Percentiles rank a stretch among this genome's conserved stretches.
Conservation (phyloP, 1,140 invertebrate genomes). For the Coelopa frigida region DNA sequence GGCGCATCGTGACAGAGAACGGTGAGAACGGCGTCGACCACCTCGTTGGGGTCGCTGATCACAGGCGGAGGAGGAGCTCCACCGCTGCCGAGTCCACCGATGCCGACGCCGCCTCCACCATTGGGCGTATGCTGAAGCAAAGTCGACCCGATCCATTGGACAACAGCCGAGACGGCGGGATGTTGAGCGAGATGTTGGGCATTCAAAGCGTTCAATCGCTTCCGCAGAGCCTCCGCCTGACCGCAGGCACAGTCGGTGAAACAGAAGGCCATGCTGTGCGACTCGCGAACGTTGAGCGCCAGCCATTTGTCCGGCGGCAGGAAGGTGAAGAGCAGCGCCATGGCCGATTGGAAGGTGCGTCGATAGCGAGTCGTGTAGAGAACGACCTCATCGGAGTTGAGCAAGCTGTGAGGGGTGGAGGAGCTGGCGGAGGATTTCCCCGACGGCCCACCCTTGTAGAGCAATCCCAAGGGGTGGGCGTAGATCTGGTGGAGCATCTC, state of each 20-base stretch:
- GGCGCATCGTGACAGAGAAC: conserved; percentile 76
- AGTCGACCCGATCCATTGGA: conserved; percentile 53
- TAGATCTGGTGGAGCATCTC: conserved; percentile 64
- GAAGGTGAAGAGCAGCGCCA: conserved; percentile 72
- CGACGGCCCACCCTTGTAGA: conserved; percentile 19
- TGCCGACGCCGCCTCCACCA: no score
- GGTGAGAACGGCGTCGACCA: conserved; percentile 72
- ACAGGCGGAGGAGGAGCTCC: no score
- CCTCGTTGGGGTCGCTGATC: conserved; percentile 57
- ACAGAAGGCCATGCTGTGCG: conserved; percentile 77
- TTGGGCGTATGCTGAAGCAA: conserved; percentile 58
- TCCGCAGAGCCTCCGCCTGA: conserved; percentile 52
- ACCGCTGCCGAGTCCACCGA: no score
- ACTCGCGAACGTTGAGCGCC: conserved; percentile 52
- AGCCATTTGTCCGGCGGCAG: conserved; percentile 51
- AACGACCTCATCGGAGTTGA: conserved; percentile 55
- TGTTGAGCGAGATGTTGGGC: conserved; percentile 44
- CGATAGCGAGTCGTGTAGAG: conserved; percentile 76
- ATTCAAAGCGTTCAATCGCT: conserved; percentile 20
- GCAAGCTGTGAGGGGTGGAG: conserved; percentile 30
- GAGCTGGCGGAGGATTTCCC: conserved; percentile 10
- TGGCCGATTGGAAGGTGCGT: conserved; percentile 81
- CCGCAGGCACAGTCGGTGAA: conserved; percentile 74
- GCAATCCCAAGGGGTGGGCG: conserved; percentile 50
- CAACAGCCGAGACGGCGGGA: conserved; percentile 54